Evolutionary conservation across 64 coral and sea anemone species (phyloP).

Genomic region (Montipora cactus): DNA sequence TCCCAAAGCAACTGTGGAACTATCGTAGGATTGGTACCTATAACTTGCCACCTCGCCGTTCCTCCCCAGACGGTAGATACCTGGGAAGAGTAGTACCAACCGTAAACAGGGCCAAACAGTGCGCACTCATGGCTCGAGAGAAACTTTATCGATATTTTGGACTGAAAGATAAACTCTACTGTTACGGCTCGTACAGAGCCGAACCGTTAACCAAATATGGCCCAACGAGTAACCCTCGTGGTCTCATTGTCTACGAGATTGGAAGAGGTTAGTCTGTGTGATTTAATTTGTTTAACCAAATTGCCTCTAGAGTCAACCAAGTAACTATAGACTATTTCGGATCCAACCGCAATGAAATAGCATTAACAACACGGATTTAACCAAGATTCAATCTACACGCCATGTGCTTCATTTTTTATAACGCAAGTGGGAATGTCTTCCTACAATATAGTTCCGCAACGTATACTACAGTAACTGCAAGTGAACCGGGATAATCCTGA

Average conservation of each 20-base stretch:
- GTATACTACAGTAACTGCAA: too few relatives aligned
- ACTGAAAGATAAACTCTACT: slow-evolving; percentile 12
- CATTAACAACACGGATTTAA: too few relatives aligned
- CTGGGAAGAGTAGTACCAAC: slow-evolving; percentile 7
- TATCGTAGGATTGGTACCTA: slow-evolving; percentile 39
- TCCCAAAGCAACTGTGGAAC: slow-evolving; percentile 5
- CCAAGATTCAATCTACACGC: too few relatives aligned
- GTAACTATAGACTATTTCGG: too few relatives aligned
- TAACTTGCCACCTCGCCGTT: background rate
- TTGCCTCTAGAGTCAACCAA: too few relatives aligned
- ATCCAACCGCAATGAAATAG: too few relatives aligned
- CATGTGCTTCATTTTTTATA: too few relatives aligned
- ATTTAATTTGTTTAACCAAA: background rate
- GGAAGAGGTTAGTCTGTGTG: slow-evolving; percentile 15
- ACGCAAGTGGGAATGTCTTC: too few relatives aligned
- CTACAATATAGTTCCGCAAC: too few relatives aligned
- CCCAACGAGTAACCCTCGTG: background rate
- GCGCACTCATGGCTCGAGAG: slow-evolving; percentile 20
- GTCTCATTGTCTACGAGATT: slow-evolving; percentile 21
- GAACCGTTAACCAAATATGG: slow-evolving; percentile 22
- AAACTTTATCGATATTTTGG: slow-evolving; percentile 26
- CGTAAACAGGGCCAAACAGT: slow-evolving; percentile 7
- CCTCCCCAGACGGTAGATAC: background rate
- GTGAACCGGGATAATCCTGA: too few relatives aligned
- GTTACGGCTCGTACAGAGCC: background rate